Evolutionary conservation across 2,888 invertebrate genomes (phyloP).

Genomic region (Acrobasis repandana): DNA sequence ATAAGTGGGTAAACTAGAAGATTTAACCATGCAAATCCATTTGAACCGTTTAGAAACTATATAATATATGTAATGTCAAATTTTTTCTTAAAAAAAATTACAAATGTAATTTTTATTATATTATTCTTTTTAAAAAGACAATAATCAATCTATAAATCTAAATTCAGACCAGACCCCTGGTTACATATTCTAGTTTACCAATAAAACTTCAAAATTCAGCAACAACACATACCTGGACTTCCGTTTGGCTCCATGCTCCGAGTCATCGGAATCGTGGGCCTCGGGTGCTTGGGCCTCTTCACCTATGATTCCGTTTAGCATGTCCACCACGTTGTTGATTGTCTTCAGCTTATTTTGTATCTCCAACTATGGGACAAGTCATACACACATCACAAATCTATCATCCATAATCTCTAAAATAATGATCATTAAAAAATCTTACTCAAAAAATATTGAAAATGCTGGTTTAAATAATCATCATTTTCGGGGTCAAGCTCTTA

Average conservation of each 20-base stretch:
- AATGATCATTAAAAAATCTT: neutral
- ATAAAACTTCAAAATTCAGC: neutral
- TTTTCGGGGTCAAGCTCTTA: conserved; percentile 25
- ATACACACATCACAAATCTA: conserved; percentile 30
- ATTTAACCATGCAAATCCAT: neutral
- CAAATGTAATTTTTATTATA: too few species aligned
- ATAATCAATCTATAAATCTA: too few species aligned
- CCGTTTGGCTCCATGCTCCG: conserved; percentile 58
- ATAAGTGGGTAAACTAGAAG: conserved; percentile 13
- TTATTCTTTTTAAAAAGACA: too few species aligned
- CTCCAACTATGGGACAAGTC: conserved; percentile 83
- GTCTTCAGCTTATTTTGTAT: conserved; percentile 91
- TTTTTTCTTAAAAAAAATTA: too few species aligned
- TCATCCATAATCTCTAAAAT: neutral
- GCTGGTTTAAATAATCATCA: conserved; percentile 22
- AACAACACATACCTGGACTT: conserved; percentile 67
- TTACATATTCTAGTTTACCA: conserved; percentile 18
- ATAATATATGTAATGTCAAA: too few species aligned
- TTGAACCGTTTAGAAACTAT: too few species aligned
- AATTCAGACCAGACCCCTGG: neutral
- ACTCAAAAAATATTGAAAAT: conserved; percentile 16
- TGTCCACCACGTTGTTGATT: conserved; percentile 93
- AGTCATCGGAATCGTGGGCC: conserved; percentile 48
- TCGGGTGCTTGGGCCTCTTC: conserved; percentile 81
- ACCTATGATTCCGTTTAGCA: conserved; percentile 92